A percentile compares a stretch with the other conserved stretches of the same genome.
phyloP scores from a whole-genome alignment of 2,888 invertebrate species.

The Xestia xanthographa region DNA sequence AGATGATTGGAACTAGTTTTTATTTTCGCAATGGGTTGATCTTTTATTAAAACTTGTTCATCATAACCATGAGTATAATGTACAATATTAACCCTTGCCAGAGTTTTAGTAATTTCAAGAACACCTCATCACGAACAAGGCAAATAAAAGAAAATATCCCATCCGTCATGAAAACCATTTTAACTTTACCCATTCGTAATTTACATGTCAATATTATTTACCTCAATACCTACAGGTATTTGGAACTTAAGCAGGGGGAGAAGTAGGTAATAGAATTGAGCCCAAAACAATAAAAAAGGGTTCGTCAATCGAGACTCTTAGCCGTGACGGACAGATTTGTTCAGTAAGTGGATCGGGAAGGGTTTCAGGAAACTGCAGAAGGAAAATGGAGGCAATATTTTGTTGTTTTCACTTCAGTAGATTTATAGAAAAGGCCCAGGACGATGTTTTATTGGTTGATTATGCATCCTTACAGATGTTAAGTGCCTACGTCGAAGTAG shows the following conservation, averaged over 20 bases:
- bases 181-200: neutral
- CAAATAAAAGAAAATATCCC: neutral
- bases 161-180: neutral
- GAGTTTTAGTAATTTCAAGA: neutral
- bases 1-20: no score
- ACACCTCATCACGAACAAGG: no score
- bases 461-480: neutral
- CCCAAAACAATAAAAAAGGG: slow-evolving; percentile 64
- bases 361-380: slow-evolving; percentile 14
- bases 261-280: slow-evolving; percentile 49
- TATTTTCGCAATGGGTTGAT: neutral
- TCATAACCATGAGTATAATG: neutral
- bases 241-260: slow-evolving; percentile 26
- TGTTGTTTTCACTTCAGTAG: slow-evolving; percentile 21
- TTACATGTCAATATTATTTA: slow-evolving; percentile 18
- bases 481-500: neutral
- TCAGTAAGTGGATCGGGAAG: slow-evolving; percentile 55
- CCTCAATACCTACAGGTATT: slow-evolving; percentile 7
- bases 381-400: slow-evolving; percentile 32
- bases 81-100: neutral
- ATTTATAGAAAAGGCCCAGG: neutral
- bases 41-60: neutral
- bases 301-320: slow-evolving; percentile 46
- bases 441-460: neutral
- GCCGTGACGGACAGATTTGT: slow-evolving; percentile 57